Evolutionary conservation across 92 coral and sea anemone species (phyloP), one percentile per base, ranked within the genome.

Genomic region (Paramuricea clavata): DNA sequence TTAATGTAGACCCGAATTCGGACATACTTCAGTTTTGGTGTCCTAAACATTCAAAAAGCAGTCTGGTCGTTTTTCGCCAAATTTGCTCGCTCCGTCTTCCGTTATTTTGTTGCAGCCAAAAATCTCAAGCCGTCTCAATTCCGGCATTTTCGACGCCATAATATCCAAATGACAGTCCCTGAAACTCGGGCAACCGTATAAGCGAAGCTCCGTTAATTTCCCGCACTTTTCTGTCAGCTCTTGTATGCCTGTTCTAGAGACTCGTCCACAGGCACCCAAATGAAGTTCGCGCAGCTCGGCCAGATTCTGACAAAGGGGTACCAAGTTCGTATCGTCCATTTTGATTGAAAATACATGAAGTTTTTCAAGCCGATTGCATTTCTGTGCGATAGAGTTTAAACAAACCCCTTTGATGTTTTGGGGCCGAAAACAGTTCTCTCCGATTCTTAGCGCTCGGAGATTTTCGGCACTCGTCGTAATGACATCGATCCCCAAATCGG

Each of bases 231-330:
- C 82, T 6, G 91, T 89, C 49, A 95, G 77, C 57, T 81, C 86
- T n/a, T 71, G 32, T 31, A 95, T 76, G 12, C 91, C 97, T 7
- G 81, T 75, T 2, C 89, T 52, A 8, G 97, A 85, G 30, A 95
- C 95, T 57, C 87, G 80, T 13, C 93, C 78, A 70, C 98, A 95
- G 85, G 89, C 93, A 16, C 98, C 98, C 16, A 95, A 89, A 41
- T 87, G 85, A 13, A 95, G 73, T 49, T 90, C 91, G 33, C 89
- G 88, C 54, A 95, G 50, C 13, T 87, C 91, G 10, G 43, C 91
- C 39, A 93, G 76, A 74, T 83, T 70, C 76, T 76, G 85, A 0
- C 92, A 91, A 11, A 95, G 79, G 9, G 89, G 92, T 2, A 69
- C 60, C 78, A 95, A 73, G 25, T 82, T 89, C 19, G 87, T 86